Evolutionary conservation across 2,888 invertebrate species (phyloP).

Genomic region (Tetramorium bicarinatum): DNA sequence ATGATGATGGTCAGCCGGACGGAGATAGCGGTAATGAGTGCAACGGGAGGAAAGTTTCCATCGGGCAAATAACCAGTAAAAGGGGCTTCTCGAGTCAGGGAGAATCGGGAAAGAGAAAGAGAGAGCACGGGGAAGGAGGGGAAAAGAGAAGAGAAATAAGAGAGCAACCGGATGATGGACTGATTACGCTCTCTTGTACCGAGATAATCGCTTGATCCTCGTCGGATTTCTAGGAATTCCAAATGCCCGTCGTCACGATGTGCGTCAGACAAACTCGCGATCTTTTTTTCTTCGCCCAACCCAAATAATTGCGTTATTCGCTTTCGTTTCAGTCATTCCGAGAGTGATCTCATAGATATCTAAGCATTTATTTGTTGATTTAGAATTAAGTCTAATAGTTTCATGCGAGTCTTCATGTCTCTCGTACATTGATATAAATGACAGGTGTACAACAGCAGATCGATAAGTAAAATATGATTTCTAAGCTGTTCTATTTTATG

Average conservation of each 20-base stretch:
- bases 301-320: background rate
- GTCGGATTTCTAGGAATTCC: constrained; percentile 68
- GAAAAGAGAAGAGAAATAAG: background rate
- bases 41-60: constrained; percentile 81
- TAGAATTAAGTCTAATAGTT: background rate
- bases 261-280: background rate
- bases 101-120: background rate
- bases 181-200: constrained; percentile 68
- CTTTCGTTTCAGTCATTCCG: background rate
- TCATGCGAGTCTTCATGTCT: background rate
- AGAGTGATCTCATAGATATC: background rate
- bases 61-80: constrained; percentile 80
- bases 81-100: constrained; percentile 55
- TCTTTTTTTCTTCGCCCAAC: background rate
- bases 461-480: background rate
- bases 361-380: background rate
- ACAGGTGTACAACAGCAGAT: background rate
- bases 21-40: constrained; percentile 79
- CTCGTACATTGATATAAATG: background rate
- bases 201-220: constrained; percentile 70
- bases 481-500: background rate
- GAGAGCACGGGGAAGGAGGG: background rate
- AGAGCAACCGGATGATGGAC: constrained; percentile 72
- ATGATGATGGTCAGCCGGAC: constrained; percentile 76
- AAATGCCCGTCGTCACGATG: constrained; percentile 60